Percentiles rank a stretch among this genome's conserved stretches.
Evolutionary conservation across 2,888 invertebrate species (phyloP).

Genomic region (Stegophylla sp.): DNA sequence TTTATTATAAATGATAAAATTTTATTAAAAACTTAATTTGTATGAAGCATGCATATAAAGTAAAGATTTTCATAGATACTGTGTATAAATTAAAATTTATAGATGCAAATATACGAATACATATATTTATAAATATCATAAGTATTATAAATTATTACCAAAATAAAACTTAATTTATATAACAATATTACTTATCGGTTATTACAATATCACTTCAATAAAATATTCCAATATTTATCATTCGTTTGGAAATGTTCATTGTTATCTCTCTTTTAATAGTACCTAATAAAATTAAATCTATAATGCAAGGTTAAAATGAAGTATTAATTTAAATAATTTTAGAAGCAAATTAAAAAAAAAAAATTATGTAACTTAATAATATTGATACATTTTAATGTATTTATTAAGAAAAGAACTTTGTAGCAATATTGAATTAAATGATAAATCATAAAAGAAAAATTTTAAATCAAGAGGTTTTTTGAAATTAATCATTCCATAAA

Average conservation of each 20-base stretch:
- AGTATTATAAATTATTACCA: background rate
- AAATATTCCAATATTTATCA: background rate
- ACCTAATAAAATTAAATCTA: background rate
- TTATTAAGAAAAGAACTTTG: background rate
- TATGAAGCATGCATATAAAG: no score
- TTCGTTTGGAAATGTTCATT: background rate
- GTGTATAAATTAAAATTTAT: no score
- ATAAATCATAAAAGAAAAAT: background rate
- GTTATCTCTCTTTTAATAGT: background rate
- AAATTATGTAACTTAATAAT: background rate
- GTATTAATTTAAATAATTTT: background rate
- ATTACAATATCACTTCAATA: background rate
- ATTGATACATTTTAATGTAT: background rate
- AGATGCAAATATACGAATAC: no score
- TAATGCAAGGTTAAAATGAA: constrained; percentile 12
- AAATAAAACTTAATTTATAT: background rate
- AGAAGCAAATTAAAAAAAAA: background rate
- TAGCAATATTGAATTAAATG: background rate
- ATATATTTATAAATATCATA: background rate
- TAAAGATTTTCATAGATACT: no score
- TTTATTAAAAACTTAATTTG: no score
- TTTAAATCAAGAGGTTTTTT: background rate
- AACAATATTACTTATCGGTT: no score
- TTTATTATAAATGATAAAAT: no score
- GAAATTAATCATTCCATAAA: background rate